Evolutionary conservation across 2,888 invertebrate species (phyloP), one percentile per base, ranked within the genome.

Genomic region (Therioaphis trifolii): DNA sequence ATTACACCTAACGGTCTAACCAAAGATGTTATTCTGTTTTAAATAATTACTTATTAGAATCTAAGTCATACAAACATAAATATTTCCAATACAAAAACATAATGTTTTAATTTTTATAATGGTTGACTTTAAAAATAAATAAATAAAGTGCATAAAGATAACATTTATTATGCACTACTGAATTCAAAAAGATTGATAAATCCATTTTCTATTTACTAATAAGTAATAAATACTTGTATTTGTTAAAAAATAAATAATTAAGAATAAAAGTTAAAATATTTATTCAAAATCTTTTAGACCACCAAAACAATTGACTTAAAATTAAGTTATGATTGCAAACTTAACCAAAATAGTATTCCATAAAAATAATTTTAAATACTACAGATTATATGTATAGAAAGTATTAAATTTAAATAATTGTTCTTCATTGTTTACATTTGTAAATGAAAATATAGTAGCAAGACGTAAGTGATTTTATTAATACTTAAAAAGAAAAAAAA

Each of bases 321-420:
- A 40, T 75, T n/a, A 7, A 61, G 2, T 61, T 55, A 63, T n/a
- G 27, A 76, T 63, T 27, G 21, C 40, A 40, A 75, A 58, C 24
- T 61, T 27, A 12, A 75, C 27, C 14, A n/a, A 43, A 55, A 76
- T 24, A 61, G 24, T n/a, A 27, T n/a, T 2, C n/a, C 43, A 61
- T 5, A 76, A 76, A 61, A 61, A 76, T 27, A 58, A 58, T 75
- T 14, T 18, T 55, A 55, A n/a, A 14, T 21, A 55, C 18, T 72
- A 27, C 14, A 14, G 52, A 55, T n/a, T n/a, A n/a, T n/a, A n/a
- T n/a, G n/a, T n/a, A 72, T 49, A 71, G 29, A 52, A 55, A 55
- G n/a, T 0, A 40, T 40, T 74, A 15, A 12, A 27, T 40, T 55
- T 40, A 74, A 55, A 55, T 12, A 9, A 2, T 29, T 52, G 7